Evolutionary conservation across 2,888 invertebrate genomes (phyloP).

Genomic region (Himalopsyche kuldschensis): DNA sequence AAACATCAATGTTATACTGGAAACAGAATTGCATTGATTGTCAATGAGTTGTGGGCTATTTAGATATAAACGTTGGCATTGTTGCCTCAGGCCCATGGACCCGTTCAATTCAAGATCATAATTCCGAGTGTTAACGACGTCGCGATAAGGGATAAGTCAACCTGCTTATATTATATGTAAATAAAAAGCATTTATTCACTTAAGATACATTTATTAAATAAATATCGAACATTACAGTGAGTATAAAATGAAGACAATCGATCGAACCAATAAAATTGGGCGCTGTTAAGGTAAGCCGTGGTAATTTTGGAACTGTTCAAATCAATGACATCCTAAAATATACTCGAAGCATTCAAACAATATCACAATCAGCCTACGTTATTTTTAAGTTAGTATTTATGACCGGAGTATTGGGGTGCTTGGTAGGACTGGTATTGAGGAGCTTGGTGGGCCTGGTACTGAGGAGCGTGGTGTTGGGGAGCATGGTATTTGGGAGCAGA

Average conservation of each 20-base stretch:
- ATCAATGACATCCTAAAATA: neutral
- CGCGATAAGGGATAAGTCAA: too few relatives aligned
- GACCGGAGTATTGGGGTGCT: neutral
- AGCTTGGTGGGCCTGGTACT: neutral
- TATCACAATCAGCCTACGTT: neutral
- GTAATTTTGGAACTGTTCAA: neutral
- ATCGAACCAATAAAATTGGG: neutral
- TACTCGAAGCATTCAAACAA: neutral
- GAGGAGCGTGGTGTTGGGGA: neutral
- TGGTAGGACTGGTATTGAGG: neutral
- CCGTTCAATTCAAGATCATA: too few relatives aligned
- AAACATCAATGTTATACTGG: too few relatives aligned
- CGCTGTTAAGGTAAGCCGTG: neutral
- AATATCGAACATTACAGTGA: neutral
- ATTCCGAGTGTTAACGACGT: too few relatives aligned
- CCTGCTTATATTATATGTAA: too few relatives aligned
- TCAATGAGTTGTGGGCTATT: too few relatives aligned
- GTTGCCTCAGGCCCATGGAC: too few relatives aligned
- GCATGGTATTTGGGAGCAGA: constrained; percentile 40
- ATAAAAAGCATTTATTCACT: neutral
- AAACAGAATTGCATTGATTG: too few relatives aligned
- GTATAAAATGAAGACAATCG: neutral
- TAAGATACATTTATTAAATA: neutral
- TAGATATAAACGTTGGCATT: too few relatives aligned
- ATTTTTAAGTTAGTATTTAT: neutral